Conservation (phyloP, 2,797 vertebrate genomes). For the Octomys mimax region DNA sequence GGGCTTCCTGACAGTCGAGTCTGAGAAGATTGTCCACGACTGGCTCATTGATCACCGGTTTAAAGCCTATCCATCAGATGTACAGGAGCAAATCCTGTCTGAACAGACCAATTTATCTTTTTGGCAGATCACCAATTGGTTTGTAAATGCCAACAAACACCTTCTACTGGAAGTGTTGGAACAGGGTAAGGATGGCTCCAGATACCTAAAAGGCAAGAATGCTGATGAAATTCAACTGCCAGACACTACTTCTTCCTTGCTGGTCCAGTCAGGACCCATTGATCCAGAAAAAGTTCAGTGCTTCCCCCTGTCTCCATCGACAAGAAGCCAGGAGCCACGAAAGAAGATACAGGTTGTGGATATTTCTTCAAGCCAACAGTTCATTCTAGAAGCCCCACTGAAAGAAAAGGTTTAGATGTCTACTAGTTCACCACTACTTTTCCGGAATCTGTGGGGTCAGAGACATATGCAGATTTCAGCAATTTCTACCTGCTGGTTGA, state of each 20-base stretch:
- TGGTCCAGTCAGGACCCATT: background rate
- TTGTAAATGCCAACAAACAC: background rate
- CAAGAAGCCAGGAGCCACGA: background rate
- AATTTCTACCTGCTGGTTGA: constrained; percentile 35
- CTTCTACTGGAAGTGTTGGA: background rate
- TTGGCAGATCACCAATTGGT: constrained; percentile 41
- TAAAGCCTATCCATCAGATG: constrained; percentile 4
- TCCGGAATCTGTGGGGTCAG: background rate
- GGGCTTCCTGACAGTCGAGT: fast-evolving
- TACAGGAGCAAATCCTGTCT: background rate
- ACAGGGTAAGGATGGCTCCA: background rate
- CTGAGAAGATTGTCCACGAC: background rate
- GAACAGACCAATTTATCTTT: constrained; percentile 27
- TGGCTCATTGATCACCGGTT: constrained; percentile 41
- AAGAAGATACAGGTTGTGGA: background rate
- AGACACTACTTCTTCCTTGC: fast-evolving
- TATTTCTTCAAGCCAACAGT: background rate
- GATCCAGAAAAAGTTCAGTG: fast-evolving
- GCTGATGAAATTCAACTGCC: fast-evolving
- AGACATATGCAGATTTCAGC: constrained; percentile 6
- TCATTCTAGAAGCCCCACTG: fast-evolving
- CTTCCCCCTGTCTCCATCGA: too few relatives aligned
- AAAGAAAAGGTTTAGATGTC: background rate
- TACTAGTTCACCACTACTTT: background rate
- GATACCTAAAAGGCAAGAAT: background rate